Percentiles rank a stretch among this genome's conserved stretches.
These are phyloP conservation scores for Phortica variegata DNA, from an alignment of 1,140 invertebrate species.

Conservation along the genomic window DNA sequence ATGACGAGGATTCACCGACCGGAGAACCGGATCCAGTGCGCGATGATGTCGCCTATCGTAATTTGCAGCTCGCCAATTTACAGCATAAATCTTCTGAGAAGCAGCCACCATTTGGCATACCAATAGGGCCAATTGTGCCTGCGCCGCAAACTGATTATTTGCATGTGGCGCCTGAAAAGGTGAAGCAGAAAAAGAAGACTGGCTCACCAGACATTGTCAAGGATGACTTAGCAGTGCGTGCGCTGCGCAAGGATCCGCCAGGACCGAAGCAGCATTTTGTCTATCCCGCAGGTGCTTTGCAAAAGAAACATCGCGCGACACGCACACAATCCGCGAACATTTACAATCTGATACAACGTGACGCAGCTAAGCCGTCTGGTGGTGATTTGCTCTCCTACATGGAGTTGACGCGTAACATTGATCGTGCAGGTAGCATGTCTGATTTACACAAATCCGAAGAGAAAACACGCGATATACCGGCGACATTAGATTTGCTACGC, in stretches of 20 bases:
- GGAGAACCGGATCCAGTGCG: conserved; percentile 77
- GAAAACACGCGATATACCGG: conserved; percentile 33
- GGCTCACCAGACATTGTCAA: conserved; percentile 73
- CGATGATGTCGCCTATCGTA: conserved; percentile 82
- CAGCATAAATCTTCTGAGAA: conserved; percentile 71
- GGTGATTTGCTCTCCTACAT: conserved; percentile 50
- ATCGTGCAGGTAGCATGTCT: conserved; percentile 47
- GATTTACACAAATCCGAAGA: conserved; percentile 27
- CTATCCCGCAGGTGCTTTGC: conserved; percentile 33
- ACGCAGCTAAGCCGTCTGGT: conserved; percentile 52
- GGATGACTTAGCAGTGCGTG: conserved; percentile 84
- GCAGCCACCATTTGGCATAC: conserved; percentile 88
- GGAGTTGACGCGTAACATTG: conserved; percentile 40
- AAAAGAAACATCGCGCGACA: conserved; percentile 73
- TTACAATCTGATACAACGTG: conserved; percentile 68
- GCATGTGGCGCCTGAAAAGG: conserved; percentile 67
- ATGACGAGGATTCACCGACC: conserved; percentile 58
- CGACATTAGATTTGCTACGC: conserved; percentile 40
- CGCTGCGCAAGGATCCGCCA: conserved; percentile 73
- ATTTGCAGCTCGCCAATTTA: conserved; percentile 74
- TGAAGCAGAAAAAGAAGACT: conserved; percentile 49
- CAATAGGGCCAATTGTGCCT: conserved; percentile 74
- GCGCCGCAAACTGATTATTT: conserved; percentile 77
- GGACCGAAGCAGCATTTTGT: conserved; percentile 31
- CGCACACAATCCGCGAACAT: conserved; percentile 80